Evolutionary conservation across 2,113 vertebrate species (phyloP).

Genomic region (Oreocharis arfaki): DNA sequence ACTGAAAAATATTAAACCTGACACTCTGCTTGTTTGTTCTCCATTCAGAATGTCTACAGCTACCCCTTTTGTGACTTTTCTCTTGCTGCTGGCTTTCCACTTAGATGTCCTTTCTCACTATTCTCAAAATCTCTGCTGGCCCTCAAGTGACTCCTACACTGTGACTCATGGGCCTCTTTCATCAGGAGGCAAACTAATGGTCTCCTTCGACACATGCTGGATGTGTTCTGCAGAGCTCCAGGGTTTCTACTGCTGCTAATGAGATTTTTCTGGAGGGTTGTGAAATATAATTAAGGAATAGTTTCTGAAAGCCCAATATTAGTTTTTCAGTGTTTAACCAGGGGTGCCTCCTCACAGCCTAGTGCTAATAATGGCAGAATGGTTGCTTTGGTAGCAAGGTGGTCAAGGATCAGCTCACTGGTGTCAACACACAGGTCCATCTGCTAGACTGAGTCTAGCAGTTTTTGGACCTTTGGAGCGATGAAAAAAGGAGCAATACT

Average conservation of each 20-base stretch:
- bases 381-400: background rate
- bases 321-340: constrained; percentile 51
- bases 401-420: background rate
- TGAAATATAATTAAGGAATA: constrained; percentile 58
- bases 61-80: background rate
- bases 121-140: constrained; percentile 1
- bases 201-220: background rate
- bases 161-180: constrained; percentile 33
- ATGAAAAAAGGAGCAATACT: background rate
- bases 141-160: background rate
- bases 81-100: background rate
- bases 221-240: background rate
- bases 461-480: background rate
- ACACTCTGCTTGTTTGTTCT: constrained; percentile 16
- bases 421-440: background rate
- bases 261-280: constrained; percentile 59
- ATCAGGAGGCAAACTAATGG: constrained; percentile 39
- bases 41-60: background rate
- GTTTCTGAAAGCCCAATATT: constrained; percentile 64
- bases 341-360: background rate
- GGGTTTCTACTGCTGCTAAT: constrained; percentile 52
- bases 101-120: constrained; percentile 11
- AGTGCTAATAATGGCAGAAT: constrained; percentile 21
- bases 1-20: background rate
- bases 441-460: background rate